These are phyloP conservation scores for Stigmatopora nigra DNA, from an alignment of 2,113 vertebrate genomes.

Conservation along the genomic window DNA sequence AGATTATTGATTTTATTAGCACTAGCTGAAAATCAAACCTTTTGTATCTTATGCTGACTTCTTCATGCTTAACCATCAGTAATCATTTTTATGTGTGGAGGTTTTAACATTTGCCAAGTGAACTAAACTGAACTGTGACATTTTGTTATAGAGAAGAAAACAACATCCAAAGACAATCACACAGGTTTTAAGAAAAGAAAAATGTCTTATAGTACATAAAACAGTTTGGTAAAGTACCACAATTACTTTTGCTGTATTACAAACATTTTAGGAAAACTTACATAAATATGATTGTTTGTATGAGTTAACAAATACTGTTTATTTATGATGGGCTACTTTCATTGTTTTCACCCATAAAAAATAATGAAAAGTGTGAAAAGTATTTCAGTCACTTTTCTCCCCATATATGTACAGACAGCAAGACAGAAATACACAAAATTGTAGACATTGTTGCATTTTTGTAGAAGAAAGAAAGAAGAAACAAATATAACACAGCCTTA, in stretches of 20 bases:
- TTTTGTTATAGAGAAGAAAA: background rate
- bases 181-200: background rate
- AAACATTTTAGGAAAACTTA: background rate
- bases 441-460: too few species aligned
- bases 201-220: background rate
- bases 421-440: too few species aligned
- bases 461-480: too few species aligned
- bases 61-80: background rate
- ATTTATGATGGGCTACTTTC: too few species aligned
- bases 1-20: background rate
- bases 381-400: too few species aligned
- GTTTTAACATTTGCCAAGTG: conserved; percentile 1
- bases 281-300: background rate
- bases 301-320: background rate
- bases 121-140: conserved; percentile 3
- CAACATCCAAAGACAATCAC: conserved; percentile 4
- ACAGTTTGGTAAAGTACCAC: background rate
- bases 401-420: too few species aligned
- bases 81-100: background rate
- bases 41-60: background rate
- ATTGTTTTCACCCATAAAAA: too few species aligned
- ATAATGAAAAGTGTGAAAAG: too few species aligned
- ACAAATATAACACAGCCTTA: too few species aligned
- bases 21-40: background rate
- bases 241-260: conserved; percentile 4